phyloP scores from a whole-genome alignment of 2,888 invertebrate genomes.

The Drosophila mimica region DNA sequence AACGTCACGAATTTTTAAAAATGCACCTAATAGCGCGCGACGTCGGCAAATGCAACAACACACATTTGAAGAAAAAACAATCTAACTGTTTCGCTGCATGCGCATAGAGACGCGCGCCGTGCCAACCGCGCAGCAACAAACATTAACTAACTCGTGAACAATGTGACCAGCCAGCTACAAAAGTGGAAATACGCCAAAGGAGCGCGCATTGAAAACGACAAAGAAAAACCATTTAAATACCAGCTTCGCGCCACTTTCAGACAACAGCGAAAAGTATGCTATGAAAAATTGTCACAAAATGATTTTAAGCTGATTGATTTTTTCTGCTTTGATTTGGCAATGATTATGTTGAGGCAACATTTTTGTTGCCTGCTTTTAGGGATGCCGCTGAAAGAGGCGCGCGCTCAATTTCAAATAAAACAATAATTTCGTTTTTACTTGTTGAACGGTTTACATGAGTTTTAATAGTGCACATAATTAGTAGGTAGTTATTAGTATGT shows the following conservation, averaged over 20 bases:
- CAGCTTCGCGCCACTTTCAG: background rate
- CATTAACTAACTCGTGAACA: slow-evolving; percentile 41
- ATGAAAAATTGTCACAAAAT: background rate
- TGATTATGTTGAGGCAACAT: background rate
- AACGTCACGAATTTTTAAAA: slow-evolving; percentile 35
- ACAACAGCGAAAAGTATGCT: slow-evolving; percentile 21
- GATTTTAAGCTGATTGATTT: background rate
- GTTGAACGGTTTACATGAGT: slow-evolving; percentile 56
- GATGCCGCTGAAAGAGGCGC: background rate
- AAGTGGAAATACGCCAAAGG: slow-evolving; percentile 9
- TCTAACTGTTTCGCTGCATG: slow-evolving; percentile 39
- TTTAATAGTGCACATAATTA: slow-evolving; percentile 61
- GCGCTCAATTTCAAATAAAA: slow-evolving; percentile 8
- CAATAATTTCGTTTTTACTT: slow-evolving; percentile 8
- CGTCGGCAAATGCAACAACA: slow-evolving; percentile 42
- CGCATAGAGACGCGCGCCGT: slow-evolving; percentile 45
- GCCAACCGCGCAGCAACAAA: slow-evolving; percentile 57
- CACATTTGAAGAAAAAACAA: slow-evolving; percentile 32
- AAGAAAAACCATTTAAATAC: slow-evolving; percentile 19
- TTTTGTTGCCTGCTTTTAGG: slow-evolving; percentile 11
- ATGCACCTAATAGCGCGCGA: slow-evolving; percentile 47
- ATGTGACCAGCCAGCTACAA: slow-evolving; percentile 32
- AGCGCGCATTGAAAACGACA: background rate
- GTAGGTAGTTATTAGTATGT: slow-evolving; percentile 67
- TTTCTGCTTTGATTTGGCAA: no score